These are phyloP conservation scores for Pogonognathellus flavescens DNA, from an alignment of 1,140 invertebrate species.

Conservation along the genomic window DNA sequence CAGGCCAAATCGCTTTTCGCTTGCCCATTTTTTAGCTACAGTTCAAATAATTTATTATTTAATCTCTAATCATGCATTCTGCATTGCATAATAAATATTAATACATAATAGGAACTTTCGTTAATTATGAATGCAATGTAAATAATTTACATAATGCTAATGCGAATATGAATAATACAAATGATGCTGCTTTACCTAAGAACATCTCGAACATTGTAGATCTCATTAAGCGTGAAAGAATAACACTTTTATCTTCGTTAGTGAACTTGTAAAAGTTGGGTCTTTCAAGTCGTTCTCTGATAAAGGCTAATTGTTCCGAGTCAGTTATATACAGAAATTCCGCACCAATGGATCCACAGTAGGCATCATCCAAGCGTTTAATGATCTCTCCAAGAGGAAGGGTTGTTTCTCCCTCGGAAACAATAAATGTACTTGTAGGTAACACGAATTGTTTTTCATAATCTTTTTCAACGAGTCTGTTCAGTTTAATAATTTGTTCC, in stretches of 20 bases:
- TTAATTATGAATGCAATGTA: too few species aligned
- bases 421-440: conserved; percentile 90
- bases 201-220: conserved; percentile 83
- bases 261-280: conserved; percentile 76
- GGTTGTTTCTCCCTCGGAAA: conserved; percentile 93
- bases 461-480: conserved; percentile 87
- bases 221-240: conserved; percentile 93
- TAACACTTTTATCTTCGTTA: conserved; percentile 71
- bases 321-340: conserved; percentile 99
- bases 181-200: too few species aligned
- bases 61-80: not conserved
- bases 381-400: conserved; percentile 94
- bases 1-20: conserved; percentile 98
- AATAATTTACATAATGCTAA: too few species aligned
- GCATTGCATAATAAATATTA: not conserved
- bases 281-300: conserved; percentile 94
- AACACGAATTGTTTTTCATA: conserved; percentile 97
- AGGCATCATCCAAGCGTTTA: conserved; percentile 87
- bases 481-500: conserved; percentile 71
- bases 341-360: conserved; percentile 92
- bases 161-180: too few species aligned
- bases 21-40: conserved; percentile 92
- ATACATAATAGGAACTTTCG: too few species aligned
- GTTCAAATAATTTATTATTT: not conserved
- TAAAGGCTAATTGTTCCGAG: conserved; percentile 99